Evolutionary conservation across 2,113 vertebrate genomes (phyloP).

Genomic region (Micronycteris hirsuta): DNA sequence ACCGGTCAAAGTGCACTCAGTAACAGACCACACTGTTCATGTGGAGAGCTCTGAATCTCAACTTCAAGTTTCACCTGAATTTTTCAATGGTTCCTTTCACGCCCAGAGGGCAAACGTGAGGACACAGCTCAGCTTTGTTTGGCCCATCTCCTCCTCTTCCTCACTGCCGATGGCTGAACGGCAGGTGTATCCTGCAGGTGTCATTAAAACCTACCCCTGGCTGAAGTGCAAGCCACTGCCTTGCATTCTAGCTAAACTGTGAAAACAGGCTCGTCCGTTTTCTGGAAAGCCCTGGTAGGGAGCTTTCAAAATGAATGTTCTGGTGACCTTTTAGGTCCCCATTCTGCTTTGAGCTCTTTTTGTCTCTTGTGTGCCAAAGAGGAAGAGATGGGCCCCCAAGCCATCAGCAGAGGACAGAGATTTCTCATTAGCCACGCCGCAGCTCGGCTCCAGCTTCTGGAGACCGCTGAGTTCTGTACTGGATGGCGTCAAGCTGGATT

Average conservation of each 20-base stretch:
- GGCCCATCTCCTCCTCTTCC: not conserved
- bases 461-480: not conserved
- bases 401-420: conserved; percentile 1
- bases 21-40: not conserved
- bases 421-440: conserved; percentile 51
- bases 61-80: not conserved
- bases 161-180: not conserved
- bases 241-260: not conserved
- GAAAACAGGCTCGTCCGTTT: not conserved
- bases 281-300: conserved; percentile 9
- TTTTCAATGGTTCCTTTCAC: conserved; percentile 34
- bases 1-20: not conserved
- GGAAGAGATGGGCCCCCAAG: conserved; percentile 18
- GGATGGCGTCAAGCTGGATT: not conserved
- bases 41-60: not conserved
- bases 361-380: conserved; percentile 45
- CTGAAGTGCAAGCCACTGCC: not conserved
- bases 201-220: not conserved
- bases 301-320: conserved; percentile 15
- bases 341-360: conserved; percentile 30
- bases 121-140: not conserved
- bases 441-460: not conserved
- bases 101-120: not conserved
- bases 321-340: conserved; percentile 44
- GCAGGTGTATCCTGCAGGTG: not conserved